Evolutionary conservation across 2,113 vertebrate genomes (phyloP), one percentile per base, ranked within the genome.

Genomic region (Mesitornis unicolor): DNA sequence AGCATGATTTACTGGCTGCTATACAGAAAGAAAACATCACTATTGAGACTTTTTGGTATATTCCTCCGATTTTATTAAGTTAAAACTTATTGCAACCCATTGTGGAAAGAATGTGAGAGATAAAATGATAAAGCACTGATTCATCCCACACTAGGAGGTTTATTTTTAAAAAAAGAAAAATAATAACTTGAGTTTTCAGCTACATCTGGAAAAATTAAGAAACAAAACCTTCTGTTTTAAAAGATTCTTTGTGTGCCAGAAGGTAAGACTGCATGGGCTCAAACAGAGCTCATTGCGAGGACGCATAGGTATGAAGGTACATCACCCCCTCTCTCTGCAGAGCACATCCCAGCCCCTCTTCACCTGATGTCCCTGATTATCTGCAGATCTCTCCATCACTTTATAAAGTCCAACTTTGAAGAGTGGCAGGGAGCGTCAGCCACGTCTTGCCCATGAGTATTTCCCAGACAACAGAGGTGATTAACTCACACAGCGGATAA

Each of bases 1-100:
- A 88, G 88, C 69, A n/a, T 59, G 53, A 95, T 94, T 93, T 90
- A 73, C 54, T 12, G 11, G 71, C 79, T 90, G 75, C 90, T 65
- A 40, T 16, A 36, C 36, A 61, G 75, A 35, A 35, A 17, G 15
- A 53, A 31, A 16, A 6, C 40, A 10, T 69, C 9, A 5, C 51
- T 63, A 14, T 29, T 59, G 40, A 91, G 85, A 43, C 9, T 87
- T 90, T 73, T 83, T 25, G 18, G 67, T 29, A 29, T 31, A 21
- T 79, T 76, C 57, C 43, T 79, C 70, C 35, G 48, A 60, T 85
- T 90, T 91, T 89, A 71, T 78, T 82, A 85, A 92, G 63, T 54
- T 86, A 68, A 83, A 88, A 82, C 28, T 64, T 93, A 51, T 10
- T 75, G 51, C 22, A 75, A 50, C 26, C 56, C 51, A 10, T 85